A percentile compares a stretch with the other conserved stretches of the same genome.
Conservation (phyloP, 2,888 invertebrate genomes). For the Mechanitis messenoides region DNA sequence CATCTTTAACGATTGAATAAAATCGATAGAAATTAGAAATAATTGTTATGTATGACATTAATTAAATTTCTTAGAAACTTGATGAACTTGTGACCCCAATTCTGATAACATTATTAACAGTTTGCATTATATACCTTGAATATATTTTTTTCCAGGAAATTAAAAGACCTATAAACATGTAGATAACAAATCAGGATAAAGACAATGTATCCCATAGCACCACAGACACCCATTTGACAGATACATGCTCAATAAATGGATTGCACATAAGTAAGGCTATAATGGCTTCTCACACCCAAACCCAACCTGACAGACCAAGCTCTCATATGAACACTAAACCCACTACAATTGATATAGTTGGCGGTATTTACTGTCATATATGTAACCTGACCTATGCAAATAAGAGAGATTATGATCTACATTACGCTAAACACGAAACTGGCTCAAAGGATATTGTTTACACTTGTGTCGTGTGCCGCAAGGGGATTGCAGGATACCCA, state of each 20-base stretch:
- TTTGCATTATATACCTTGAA: neutral
- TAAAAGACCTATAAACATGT: conserved; percentile 52
- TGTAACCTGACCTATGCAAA: conserved; percentile 70
- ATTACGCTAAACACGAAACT: conserved; percentile 64
- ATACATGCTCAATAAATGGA: conserved; percentile 56
- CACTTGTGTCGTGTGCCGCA: conserved; percentile 76
- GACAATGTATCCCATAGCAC: conserved; percentile 58
- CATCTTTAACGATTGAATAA: neutral
- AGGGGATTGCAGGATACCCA: conserved; percentile 71
- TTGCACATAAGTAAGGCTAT: conserved; percentile 48
- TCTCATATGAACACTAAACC: conserved; percentile 40
- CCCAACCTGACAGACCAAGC: conserved; percentile 27
- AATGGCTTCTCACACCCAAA: conserved; percentile 47
- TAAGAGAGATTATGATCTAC: conserved; percentile 73
- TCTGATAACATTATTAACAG: conserved; percentile 17
- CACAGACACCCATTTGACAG: conserved; percentile 51
- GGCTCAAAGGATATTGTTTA: conserved; percentile 55
- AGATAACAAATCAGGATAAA: conserved; percentile 44
- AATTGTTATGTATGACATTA: neutral
- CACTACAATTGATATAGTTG: conserved; percentile 61
- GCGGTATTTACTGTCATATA: conserved; percentile 77
- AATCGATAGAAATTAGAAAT: neutral
- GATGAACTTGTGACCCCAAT: conserved; percentile 25
- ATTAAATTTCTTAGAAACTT: conserved; percentile 12
- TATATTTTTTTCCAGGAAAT: conserved; percentile 42